These are phyloP conservation scores for Blastobasis lacticolella DNA, from an alignment of 2,888 invertebrate genomes.

Conservation along the genomic window DNA sequence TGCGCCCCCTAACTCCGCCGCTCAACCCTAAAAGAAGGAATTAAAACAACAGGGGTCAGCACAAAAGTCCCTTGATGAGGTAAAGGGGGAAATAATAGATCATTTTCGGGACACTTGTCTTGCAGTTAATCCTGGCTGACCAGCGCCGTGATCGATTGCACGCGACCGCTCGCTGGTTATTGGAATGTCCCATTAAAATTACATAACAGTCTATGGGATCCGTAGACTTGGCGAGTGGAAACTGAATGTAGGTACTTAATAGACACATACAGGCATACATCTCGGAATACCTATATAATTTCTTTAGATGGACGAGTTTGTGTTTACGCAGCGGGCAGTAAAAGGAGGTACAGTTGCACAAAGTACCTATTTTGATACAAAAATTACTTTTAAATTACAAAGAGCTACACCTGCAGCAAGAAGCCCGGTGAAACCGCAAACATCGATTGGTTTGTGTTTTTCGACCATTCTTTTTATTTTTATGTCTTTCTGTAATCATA, in stretches of 20 bases:
- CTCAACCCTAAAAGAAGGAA: conserved; percentile 62
- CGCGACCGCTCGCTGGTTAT: conserved; percentile 29
- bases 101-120: conserved; percentile 70
- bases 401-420: conserved; percentile 34
- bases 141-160: conserved; percentile 39
- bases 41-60: conserved; percentile 62
- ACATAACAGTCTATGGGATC: too few species aligned
- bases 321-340: conserved; percentile 9
- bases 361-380: background rate
- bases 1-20: conserved; percentile 12
- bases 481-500: background rate
- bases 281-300: too few species aligned
- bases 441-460: conserved; percentile 41
- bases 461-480: conserved; percentile 34
- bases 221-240: too few species aligned
- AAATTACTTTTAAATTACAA: conserved; percentile 11
- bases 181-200: conserved; percentile 28
- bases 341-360: background rate
- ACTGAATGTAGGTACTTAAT: too few species aligned
- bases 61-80: conserved; percentile 66
- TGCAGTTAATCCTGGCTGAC: conserved; percentile 50
- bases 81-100: conserved; percentile 70
- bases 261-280: too few species aligned
- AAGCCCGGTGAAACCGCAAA: conserved; percentile 41
- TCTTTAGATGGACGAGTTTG: too few species aligned